Conservation (phyloP, 2,888 invertebrate species). For the Camponotus fellah region DNA sequence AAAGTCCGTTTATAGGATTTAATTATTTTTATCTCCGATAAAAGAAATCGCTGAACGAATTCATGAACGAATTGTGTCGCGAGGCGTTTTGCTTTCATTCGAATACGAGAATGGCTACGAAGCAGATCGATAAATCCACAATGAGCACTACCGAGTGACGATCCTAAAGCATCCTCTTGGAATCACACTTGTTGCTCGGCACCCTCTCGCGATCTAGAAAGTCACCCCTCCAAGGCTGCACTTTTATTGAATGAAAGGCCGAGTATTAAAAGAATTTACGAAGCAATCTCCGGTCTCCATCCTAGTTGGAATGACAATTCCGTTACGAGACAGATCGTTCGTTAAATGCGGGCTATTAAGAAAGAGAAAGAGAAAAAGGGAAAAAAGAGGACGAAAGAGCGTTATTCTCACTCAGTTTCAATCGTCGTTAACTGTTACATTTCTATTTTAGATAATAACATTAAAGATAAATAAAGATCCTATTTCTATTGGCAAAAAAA, state of each 20-base stretch:
- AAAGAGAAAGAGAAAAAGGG: background rate
- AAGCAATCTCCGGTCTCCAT: slow-evolving; percentile 75
- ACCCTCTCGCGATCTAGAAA: slow-evolving; percentile 71
- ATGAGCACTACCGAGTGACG: slow-evolving; percentile 66
- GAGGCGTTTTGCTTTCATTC: slow-evolving; percentile 46
- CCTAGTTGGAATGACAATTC: slow-evolving; percentile 57
- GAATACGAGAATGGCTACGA: slow-evolving; percentile 43
- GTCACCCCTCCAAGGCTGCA: slow-evolving; percentile 68
- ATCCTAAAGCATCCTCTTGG: slow-evolving; percentile 76
- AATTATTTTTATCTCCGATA: slow-evolving; percentile 36
- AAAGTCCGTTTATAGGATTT: slow-evolving; percentile 2
- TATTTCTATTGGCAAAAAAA: background rate
- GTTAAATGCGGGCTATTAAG: slow-evolving; percentile 24
- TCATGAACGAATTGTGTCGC: slow-evolving; percentile 38
- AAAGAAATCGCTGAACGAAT: slow-evolving; percentile 42
- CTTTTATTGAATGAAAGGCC: slow-evolving; percentile 67
- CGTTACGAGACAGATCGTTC: slow-evolving; percentile 3
- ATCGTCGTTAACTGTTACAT: background rate
- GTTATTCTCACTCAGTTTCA: background rate
- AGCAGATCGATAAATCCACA: slow-evolving; percentile 72
- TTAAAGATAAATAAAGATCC: background rate
- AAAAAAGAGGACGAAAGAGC: background rate
- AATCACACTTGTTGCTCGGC: slow-evolving; percentile 84
- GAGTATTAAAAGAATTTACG: slow-evolving; percentile 79
- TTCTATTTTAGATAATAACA: background rate